Evolutionary conservation across 2,888 invertebrate genomes (phyloP).

Genomic region (Ormyrus rosae): DNA sequence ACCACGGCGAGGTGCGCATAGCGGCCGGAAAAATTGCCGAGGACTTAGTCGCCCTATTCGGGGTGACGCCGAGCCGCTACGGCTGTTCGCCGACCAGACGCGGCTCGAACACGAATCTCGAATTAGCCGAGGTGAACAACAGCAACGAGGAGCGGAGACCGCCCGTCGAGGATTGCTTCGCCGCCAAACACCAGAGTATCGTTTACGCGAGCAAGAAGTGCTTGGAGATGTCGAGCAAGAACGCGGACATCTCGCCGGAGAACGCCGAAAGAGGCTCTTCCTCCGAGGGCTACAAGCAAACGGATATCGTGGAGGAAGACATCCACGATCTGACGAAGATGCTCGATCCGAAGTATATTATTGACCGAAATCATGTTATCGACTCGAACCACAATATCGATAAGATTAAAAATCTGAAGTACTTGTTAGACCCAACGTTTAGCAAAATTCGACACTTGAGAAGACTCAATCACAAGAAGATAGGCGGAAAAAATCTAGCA

Average conservation of each 20-base stretch:
- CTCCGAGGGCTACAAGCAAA: slow-evolving; percentile 60
- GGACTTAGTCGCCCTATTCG: slow-evolving; percentile 76
- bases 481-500: slow-evolving; percentile 61
- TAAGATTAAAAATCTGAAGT: slow-evolving; percentile 70
- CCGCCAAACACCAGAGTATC: slow-evolving; percentile 65
- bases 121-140: slow-evolving; percentile 68
- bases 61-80: slow-evolving; percentile 69
- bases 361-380: slow-evolving; percentile 69
- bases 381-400: slow-evolving; percentile 73
- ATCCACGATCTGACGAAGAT: slow-evolving; percentile 71
- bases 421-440: slow-evolving; percentile 71
- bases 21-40: slow-evolving; percentile 79
- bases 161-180: slow-evolving; percentile 70
- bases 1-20: slow-evolving; percentile 80
- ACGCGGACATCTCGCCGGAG: slow-evolving; percentile 69
- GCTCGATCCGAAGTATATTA: slow-evolving; percentile 70
- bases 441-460: slow-evolving; percentile 70
- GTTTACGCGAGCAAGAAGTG: slow-evolving; percentile 64
- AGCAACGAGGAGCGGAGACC: slow-evolving; percentile 66
- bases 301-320: slow-evolving; percentile 68
- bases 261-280: slow-evolving; percentile 60
- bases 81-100: slow-evolving; percentile 70
- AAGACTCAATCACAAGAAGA: slow-evolving; percentile 66
- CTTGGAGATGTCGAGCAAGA: slow-evolving; percentile 63
- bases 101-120: slow-evolving; percentile 69